Conservation (phyloP, 2,888 invertebrate genomes). For the Atethmia centrago region DNA sequence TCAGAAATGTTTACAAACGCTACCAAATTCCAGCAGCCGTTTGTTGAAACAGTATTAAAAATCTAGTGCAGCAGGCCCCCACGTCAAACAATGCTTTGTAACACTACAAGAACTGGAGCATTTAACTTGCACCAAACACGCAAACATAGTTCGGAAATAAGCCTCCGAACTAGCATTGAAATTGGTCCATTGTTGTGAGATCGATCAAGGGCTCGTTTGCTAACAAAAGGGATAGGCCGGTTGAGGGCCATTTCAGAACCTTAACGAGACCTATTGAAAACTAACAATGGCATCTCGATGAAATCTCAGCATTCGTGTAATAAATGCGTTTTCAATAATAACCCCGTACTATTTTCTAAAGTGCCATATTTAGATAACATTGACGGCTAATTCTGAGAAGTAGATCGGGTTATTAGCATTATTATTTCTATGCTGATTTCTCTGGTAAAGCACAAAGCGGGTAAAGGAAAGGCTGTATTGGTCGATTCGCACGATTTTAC, state of each 20-base stretch:
- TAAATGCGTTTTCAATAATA: slow-evolving; percentile 74
- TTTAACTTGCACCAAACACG: slow-evolving; percentile 60
- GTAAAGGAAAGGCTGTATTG: no score
- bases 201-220: slow-evolving; percentile 86
- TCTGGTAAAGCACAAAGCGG: slow-evolving; percentile 2
- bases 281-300: slow-evolving; percentile 85
- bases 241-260: slow-evolving; percentile 82
- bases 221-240: slow-evolving; percentile 84
- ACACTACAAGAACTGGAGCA: slow-evolving; percentile 2
- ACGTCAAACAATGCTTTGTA: slow-evolving; percentile 9
- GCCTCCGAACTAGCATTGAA: slow-evolving; percentile 80
- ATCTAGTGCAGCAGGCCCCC: neutral
- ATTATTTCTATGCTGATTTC: slow-evolving; percentile 54
- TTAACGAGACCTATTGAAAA: slow-evolving; percentile 86
- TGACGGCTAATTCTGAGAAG: slow-evolving; percentile 52
- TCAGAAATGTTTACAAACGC: slow-evolving; percentile 14
- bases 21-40: slow-evolving; percentile 7
- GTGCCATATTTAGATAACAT: slow-evolving; percentile 55
- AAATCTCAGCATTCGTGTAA: slow-evolving; percentile 78
- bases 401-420: slow-evolving; percentile 45
- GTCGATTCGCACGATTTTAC: no score
- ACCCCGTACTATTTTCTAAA: slow-evolving; percentile 49
- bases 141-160: slow-evolving; percentile 73
- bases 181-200: slow-evolving; percentile 85
- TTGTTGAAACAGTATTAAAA: slow-evolving; percentile 14